phyloP scores from a whole-genome alignment of 2,888 invertebrate genomes.

The Barypeithes pellucidus region DNA sequence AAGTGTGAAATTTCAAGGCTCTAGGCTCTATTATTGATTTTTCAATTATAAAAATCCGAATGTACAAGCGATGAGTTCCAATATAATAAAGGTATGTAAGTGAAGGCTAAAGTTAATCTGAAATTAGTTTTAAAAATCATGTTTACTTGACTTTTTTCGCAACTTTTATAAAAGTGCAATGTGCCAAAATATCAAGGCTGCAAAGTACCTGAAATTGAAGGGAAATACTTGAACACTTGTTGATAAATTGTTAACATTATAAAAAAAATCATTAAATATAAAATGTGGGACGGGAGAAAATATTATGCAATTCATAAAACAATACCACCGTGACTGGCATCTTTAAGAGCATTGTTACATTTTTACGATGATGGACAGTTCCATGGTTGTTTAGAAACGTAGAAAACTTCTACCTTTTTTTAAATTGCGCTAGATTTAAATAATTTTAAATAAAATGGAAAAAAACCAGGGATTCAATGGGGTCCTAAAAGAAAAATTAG shows the following conservation, averaged over 20 bases:
- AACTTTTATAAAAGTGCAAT: constrained; percentile 4
- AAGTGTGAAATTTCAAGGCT: no score
- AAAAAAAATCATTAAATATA: constrained; percentile 4
- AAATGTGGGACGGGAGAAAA: constrained; percentile 13
- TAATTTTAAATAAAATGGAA: no score
- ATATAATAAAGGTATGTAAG: background rate
- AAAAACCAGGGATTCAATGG: no score
- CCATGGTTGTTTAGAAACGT: background rate
- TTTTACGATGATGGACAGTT: constrained; percentile 15
- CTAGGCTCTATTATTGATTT: no score
- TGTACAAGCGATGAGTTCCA: no score
- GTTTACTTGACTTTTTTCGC: constrained; percentile 20
- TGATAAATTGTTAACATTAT: constrained; percentile 5
- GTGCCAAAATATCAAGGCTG: constrained; percentile 18
- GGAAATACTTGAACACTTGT: constrained; percentile 17
- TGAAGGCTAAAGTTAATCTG: background rate
- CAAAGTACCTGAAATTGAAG: background rate
- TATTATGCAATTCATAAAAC: constrained; percentile 15
- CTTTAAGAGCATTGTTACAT: background rate
- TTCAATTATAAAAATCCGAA: no score
- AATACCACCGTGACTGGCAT: constrained; percentile 7
- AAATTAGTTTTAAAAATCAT: background rate
- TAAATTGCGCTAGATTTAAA: background rate
- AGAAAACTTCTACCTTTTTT: background rate
- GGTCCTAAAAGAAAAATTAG: no score